Evolutionary conservation across 2,797 vertebrate species (phyloP).

Genomic region (Peromyscus attwateri): DNA sequence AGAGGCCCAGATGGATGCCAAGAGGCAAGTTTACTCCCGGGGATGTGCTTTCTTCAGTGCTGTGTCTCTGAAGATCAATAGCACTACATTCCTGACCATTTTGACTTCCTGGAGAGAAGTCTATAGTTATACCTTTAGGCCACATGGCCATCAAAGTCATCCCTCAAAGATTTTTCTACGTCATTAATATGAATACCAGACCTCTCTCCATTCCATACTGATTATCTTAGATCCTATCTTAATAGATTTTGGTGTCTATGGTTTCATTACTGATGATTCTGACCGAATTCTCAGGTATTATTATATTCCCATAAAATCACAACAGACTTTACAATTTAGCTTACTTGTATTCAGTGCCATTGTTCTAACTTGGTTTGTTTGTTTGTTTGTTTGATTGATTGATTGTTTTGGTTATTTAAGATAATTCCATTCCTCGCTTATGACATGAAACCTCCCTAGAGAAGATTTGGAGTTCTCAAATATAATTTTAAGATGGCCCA

Average conservation of each 20-base stretch:
- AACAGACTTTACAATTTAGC: background rate
- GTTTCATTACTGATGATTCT: constrained; percentile 11
- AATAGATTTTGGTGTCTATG: background rate
- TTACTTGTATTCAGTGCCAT: background rate
- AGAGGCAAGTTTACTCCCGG: background rate
- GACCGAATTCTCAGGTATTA: constrained; percentile 4
- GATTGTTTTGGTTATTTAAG: constrained; percentile 51
- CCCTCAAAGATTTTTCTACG: background rate
- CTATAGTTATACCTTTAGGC: background rate
- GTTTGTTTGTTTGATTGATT: background rate
- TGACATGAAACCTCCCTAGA: background rate
- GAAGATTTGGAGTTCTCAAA: constrained; percentile 31
- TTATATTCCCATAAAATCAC: background rate
- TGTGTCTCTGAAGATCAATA: background rate
- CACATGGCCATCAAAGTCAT: background rate
- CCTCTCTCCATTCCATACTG: background rate
- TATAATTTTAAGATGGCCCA: background rate
- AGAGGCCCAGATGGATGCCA: background rate
- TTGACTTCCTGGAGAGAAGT: background rate
- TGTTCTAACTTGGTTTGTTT: background rate
- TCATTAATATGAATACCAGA: background rate
- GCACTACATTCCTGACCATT: background rate
- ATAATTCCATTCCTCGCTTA: constrained; percentile 14
- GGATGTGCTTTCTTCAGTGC: background rate
- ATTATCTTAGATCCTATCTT: background rate